These are phyloP conservation scores for Drosophila monieri DNA, from an alignment of 2,888 invertebrate genomes.

Conservation along the genomic window DNA sequence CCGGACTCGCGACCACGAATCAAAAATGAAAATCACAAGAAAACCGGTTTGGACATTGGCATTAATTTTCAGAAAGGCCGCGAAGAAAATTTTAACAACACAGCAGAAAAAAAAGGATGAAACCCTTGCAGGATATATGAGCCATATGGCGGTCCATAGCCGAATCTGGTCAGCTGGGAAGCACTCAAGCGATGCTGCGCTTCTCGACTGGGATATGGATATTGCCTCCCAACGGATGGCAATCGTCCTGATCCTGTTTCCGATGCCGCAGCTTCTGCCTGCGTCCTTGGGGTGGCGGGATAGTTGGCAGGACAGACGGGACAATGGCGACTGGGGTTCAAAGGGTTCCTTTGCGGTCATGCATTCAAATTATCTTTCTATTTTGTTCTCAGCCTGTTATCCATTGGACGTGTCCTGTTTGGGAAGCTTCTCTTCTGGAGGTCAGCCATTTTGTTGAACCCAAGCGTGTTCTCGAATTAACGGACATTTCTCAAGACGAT, in stretches of 20 bases:
- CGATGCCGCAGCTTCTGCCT: slow-evolving; percentile 12
- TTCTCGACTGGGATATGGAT: slow-evolving; percentile 33
- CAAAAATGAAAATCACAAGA: slow-evolving; percentile 58
- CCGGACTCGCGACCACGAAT: slow-evolving; percentile 68
- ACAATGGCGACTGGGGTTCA: slow-evolving; percentile 61
- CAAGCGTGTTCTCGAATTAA: slow-evolving; percentile 70
- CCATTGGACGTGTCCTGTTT: slow-evolving; percentile 27
- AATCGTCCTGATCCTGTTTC: slow-evolving; percentile 31
- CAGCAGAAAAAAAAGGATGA: slow-evolving; percentile 56
- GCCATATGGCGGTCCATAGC: slow-evolving; percentile 74
- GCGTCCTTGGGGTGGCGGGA: slow-evolving; percentile 52
- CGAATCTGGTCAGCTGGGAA: slow-evolving; percentile 69
- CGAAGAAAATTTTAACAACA: slow-evolving; percentile 66
- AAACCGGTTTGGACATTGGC: slow-evolving; percentile 79
- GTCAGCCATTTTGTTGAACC: slow-evolving; percentile 75
- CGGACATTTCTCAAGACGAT: slow-evolving; percentile 72
- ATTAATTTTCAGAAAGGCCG: slow-evolving; percentile 67
- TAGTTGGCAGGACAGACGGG: slow-evolving; percentile 39
- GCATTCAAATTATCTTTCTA: slow-evolving; percentile 71
- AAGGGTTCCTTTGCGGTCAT: slow-evolving; percentile 74
- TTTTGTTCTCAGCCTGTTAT: slow-evolving; percentile 46
- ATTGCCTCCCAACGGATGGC: slow-evolving; percentile 50
- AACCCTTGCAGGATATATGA: slow-evolving; percentile 59
- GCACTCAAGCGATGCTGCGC: slow-evolving; percentile 44
- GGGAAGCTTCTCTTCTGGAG: slow-evolving; percentile 38